Evolutionary conservation across 2,113 vertebrate species (phyloP), one percentile per base, ranked within the genome.

Genomic region (Rhinichthys klamathensis): DNA sequence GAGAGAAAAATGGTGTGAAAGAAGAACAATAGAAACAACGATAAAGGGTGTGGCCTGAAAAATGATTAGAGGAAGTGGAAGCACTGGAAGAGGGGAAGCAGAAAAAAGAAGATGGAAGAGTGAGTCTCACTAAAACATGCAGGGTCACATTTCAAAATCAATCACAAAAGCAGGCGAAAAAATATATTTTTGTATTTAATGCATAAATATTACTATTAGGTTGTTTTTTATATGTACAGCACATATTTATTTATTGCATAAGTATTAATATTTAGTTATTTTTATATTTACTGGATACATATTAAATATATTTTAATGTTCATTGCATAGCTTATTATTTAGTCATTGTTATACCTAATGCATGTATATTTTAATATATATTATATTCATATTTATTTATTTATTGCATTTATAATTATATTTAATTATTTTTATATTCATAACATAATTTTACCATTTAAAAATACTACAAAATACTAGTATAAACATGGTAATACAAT

Each of bases 41-140:
- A 61, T 56, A 76, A 76, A 58, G 67, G 74, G 41, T 72, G 75
- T 60, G 56, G 80, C 54, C 38, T 86, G 54, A 12, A 63, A 75
- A 18, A 18, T 38, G 23, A 58, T 35, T 35, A 58, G 25, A 70
- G 78, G 83, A 88, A 70, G 89, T 89, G 88, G 41, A 51, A 51
- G 46, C 74, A 76, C 38, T 74, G n/a, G 41, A 73, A n/a, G 41
- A 73, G n/a, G 41, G 70, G 41, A 25, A 73, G 41, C 23, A 1
- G 70, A 72, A 73, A 72, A 41, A 21, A 41, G 32, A 41, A 41
- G 8, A 10, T 3, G 38, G 16, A 70, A 11, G 18, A 70, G 65
- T 4, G 65, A 70, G 10, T 46, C 41, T 73, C 23, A 73, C 18
- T 7, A 13, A 46, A 74, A 16, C 41, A 49, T 49, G 12, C 72